Percentiles rank a stretch among this genome's conserved stretches.
These are phyloP conservation scores for Ecdyonurus torrentis DNA, from an alignment of 2,888 invertebrate genomes.

Conservation along the genomic window DNA sequence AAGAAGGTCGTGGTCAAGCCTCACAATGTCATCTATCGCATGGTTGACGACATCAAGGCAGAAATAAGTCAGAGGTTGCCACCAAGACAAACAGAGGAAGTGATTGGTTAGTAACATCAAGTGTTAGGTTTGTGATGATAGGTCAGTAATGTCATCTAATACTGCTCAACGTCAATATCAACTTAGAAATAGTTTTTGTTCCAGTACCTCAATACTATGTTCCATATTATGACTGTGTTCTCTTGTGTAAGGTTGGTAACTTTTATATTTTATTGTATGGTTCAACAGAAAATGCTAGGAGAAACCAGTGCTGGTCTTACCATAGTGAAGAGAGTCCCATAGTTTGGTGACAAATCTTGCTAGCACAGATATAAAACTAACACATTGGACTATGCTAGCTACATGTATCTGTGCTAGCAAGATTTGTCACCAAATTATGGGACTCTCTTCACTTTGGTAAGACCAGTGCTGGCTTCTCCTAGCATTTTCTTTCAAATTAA, in stretches of 20 bases:
- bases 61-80: slow-evolving; percentile 62
- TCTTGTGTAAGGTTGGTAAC: slow-evolving; percentile 4
- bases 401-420: too few relatives aligned
- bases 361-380: too few relatives aligned
- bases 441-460: too few relatives aligned
- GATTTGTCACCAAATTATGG: too few relatives aligned
- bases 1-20: slow-evolving; percentile 41
- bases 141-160: neutral
- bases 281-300: too few relatives aligned
- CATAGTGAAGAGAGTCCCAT: too few relatives aligned
- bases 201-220: neutral
- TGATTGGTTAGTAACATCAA: slow-evolving; percentile 50
- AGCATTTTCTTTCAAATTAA: too few relatives aligned
- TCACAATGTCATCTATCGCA: slow-evolving; percentile 82
- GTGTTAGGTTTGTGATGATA: neutral
- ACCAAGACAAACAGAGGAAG: slow-evolving; percentile 50
- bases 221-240: slow-evolving; percentile 4
- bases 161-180: neutral
- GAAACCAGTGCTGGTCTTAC: too few relatives aligned
- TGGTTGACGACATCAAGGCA: slow-evolving; percentile 74
- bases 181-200: neutral
- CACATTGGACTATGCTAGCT: too few relatives aligned
- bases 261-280: too few relatives aligned
- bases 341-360: too few relatives aligned
- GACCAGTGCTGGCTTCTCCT: too few relatives aligned